Conservation (phyloP, 2,797 vertebrate genomes). For the Microctenopoma lineatum region DNA sequence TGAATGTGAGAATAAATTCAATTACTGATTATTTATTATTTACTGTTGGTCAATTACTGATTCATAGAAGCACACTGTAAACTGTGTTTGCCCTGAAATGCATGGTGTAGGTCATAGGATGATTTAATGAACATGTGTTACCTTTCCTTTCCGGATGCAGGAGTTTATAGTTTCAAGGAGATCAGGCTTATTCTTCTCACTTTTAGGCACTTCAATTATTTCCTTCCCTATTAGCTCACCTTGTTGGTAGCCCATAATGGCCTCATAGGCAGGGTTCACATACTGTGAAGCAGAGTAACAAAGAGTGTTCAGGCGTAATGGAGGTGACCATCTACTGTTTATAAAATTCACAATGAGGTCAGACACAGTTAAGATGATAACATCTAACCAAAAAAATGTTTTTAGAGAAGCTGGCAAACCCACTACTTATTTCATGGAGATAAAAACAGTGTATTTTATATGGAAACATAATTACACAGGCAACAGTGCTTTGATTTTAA, state of each 20-base stretch:
- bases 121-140: conserved; percentile 70
- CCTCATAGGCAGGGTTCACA: conserved; percentile 96
- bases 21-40: too few relatives aligned
- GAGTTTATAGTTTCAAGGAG: conserved; percentile 96
- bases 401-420: conserved; percentile 14
- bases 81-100: background rate
- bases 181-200: conserved; percentile 96
- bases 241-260: conserved; percentile 94
- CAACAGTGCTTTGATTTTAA: conserved; percentile 32
- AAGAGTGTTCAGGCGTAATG: conserved; percentile 8
- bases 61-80: background rate
- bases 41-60: too few relatives aligned
- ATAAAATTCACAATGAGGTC: conserved; percentile 16
- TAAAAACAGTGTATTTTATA: conserved; percentile 25
- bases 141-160: conserved; percentile 96
- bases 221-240: conserved; percentile 96
- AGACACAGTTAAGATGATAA: conserved; percentile 13
- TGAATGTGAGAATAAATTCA: too few relatives aligned
- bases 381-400: conserved; percentile 10
- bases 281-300: conserved; percentile 84
- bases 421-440: conserved; percentile 17
- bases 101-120: background rate
- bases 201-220: conserved; percentile 95
- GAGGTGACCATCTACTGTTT: background rate
- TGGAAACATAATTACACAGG: conserved; percentile 39